phyloP scores from a whole-genome alignment of 2,888 invertebrate genomes.

The Agonopterix heracliana region DNA sequence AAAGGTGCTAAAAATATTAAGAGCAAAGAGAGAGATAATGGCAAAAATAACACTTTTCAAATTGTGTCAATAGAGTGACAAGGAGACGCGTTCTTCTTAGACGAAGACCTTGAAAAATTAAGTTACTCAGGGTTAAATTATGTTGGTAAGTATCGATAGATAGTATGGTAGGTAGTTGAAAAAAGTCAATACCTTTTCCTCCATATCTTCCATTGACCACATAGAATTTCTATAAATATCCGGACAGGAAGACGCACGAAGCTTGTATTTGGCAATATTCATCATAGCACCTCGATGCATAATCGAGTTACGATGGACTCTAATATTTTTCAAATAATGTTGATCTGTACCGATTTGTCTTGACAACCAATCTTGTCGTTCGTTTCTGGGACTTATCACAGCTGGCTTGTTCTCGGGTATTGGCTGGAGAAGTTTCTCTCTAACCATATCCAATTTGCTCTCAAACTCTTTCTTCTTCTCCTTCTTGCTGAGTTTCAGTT shows the following conservation, averaged over 20 bases:
- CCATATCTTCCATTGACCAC: slow-evolving; percentile 85
- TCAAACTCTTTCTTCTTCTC: slow-evolving; percentile 57
- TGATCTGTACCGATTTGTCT: slow-evolving; percentile 77
- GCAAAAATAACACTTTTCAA: too few relatives aligned
- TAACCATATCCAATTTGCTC: slow-evolving; percentile 54
- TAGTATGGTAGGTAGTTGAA: too few relatives aligned
- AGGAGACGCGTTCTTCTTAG: too few relatives aligned
- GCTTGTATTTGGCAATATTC: slow-evolving; percentile 87
- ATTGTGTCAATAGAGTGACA: too few relatives aligned
- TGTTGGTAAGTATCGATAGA: too few relatives aligned
- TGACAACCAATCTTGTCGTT: slow-evolving; percentile 57
- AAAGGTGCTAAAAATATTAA: too few relatives aligned
- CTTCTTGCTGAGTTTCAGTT: slow-evolving; percentile 64
- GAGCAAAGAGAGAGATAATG: too few relatives aligned
- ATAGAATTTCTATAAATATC: slow-evolving; percentile 92
- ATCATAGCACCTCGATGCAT: slow-evolving; percentile 92
- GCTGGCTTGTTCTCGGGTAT: slow-evolving; percentile 63
- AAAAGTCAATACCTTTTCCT: slow-evolving; percentile 64
- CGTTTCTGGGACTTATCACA: slow-evolving; percentile 36
- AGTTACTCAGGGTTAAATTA: too few relatives aligned
- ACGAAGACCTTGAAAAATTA: too few relatives aligned
- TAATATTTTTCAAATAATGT: slow-evolving; percentile 82
- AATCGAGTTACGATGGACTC: slow-evolving; percentile 87
- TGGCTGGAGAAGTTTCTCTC: slow-evolving; percentile 58
- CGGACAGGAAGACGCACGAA: slow-evolving; percentile 94